Conservation (phyloP, 2,113 vertebrate species). For the Protobothrops mucrosquamatus region DNA sequence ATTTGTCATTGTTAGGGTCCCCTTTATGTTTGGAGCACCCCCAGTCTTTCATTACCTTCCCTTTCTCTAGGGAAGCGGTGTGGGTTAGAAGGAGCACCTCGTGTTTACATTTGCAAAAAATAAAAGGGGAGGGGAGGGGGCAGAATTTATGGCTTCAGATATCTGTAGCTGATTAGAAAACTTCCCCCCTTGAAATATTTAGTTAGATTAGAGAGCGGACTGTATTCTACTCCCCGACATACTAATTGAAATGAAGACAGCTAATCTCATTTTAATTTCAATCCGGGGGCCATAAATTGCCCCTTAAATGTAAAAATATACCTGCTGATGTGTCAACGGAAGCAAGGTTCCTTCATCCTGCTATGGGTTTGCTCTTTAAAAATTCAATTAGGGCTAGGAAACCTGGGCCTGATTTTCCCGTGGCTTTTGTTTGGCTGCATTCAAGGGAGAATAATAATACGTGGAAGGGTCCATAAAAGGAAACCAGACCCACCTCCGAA, state of each 20-base stretch:
- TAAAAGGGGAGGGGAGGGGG: neutral
- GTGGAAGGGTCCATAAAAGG: neutral
- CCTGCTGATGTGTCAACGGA: conserved; percentile 63
- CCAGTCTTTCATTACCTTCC: neutral
- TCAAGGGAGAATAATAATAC: neutral
- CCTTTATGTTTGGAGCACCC: conserved; percentile 15
- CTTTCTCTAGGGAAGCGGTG: conserved; percentile 21
- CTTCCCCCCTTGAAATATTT: conserved; percentile 43
- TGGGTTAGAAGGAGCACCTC: conserved; percentile 62
- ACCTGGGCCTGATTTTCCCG: conserved; percentile 33
- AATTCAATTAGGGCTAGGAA: conserved; percentile 45
- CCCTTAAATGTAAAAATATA: conserved; percentile 58
- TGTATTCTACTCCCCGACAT: conserved; percentile 26
- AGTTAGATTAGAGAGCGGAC: conserved; percentile 27
- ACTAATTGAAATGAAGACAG: conserved; percentile 58
- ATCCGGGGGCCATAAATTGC: conserved; percentile 56
- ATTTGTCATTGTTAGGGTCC: neutral
- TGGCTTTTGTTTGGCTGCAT: neutral
- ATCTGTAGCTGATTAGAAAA: conserved; percentile 43
- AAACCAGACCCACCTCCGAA: neutral
- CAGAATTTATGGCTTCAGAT: conserved; percentile 13
- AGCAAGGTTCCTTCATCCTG: conserved; percentile 46
- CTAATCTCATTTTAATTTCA: conserved; percentile 59
- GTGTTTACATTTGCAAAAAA: conserved; percentile 69
- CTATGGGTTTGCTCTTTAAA: conserved; percentile 51